Evolutionary conservation across 2,888 invertebrate genomes (phyloP).

Genomic region (Blastobasis lacticolella): DNA sequence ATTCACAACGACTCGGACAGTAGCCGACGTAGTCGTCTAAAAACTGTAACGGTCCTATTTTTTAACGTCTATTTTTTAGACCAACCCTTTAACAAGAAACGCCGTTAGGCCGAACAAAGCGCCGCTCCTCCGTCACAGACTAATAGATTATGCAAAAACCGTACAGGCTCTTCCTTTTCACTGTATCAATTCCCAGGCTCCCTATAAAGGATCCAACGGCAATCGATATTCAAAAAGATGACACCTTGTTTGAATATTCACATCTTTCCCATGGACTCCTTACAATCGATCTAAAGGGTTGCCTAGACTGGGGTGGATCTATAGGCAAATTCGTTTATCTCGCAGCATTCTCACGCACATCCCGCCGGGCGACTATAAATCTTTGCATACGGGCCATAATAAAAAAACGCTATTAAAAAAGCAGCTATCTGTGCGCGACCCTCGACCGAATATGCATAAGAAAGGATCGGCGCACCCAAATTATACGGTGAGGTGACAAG

Average conservation of each 20-base stretch:
- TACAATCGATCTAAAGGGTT: slow-evolving; percentile 58
- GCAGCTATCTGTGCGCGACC: slow-evolving; percentile 63
- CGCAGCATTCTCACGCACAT: slow-evolving; percentile 68
- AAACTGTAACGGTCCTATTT: slow-evolving; percentile 57
- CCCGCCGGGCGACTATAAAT: slow-evolving; percentile 63
- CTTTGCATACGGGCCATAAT: slow-evolving; percentile 66
- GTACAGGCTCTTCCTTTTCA: slow-evolving; percentile 64
- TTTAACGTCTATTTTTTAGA: slow-evolving; percentile 51
- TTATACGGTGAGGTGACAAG: slow-evolving; percentile 71
- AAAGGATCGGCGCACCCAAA: slow-evolving; percentile 64
- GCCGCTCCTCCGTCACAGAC: slow-evolving; percentile 28
- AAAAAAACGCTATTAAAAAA: slow-evolving; percentile 69
- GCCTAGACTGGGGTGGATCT: slow-evolving; percentile 56
- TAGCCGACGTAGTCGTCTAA: slow-evolving; percentile 36
- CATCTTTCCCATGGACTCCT: slow-evolving; percentile 63
- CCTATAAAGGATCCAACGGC: slow-evolving; percentile 58
- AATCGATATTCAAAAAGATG: slow-evolving; percentile 73
- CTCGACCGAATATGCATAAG: slow-evolving; percentile 64
- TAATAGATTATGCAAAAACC: slow-evolving; percentile 72
- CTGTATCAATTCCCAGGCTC: slow-evolving; percentile 68
- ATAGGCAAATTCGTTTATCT: slow-evolving; percentile 75
- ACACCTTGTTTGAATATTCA: slow-evolving; percentile 74
- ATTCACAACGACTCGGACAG: slow-evolving; percentile 40
- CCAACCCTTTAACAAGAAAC: slow-evolving; percentile 53
- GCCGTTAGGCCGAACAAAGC: slow-evolving; percentile 59